Evolutionary conservation across 2,888 invertebrate genomes (phyloP), one percentile per base, ranked within the genome.

Genomic region (Hirtodrosophila confusa): DNA sequence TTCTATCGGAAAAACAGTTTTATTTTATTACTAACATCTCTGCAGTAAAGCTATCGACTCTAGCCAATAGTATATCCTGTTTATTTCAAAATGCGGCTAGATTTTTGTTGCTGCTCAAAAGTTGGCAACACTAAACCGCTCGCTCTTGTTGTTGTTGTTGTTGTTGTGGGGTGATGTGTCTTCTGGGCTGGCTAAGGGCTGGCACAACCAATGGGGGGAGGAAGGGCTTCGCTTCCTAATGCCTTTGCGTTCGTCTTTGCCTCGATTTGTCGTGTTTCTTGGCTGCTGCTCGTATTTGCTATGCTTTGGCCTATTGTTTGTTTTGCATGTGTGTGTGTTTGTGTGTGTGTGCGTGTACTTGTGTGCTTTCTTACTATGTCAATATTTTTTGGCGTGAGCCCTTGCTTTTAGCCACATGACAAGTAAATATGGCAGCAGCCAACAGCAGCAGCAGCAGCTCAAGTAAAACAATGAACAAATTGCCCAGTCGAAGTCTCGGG

Each of bases 361-460:
- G 51, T 24, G 47, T 41, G 40, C 43, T 75, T 66, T 54, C 65
- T 75, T 86, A 86, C 86, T 86, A 65, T 86, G 82, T 86, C 84
- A 82, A 86, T 86, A 86, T 86, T 74, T 78, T 84, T 86, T 86
- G 84, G 82, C 78, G 75, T 82, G 78, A 77, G 85, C 86, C 86
- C 76, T 75, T 86, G 84, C 85, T 86, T 75, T 82, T 86, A 86
- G 83, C 83, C 75, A 56, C 84, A 80, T 83, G 86, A 82, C 86
- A 82, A 82, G 80, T 86, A 83, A 86, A 80, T 80, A 72, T 80
- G 78, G 53, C 83, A 78, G 53, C 57, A 10, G 11, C 31, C 33
- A 45, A 33, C 45, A 45, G 43, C 45, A 45, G 45, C 45, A 45
- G 43, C 45, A 35, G 45, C 45, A 66, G 64, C 51, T 53, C 33